phyloP scores from a whole-genome alignment of 2,113 vertebrate genomes.

The Macrotis lagotis region DNA sequence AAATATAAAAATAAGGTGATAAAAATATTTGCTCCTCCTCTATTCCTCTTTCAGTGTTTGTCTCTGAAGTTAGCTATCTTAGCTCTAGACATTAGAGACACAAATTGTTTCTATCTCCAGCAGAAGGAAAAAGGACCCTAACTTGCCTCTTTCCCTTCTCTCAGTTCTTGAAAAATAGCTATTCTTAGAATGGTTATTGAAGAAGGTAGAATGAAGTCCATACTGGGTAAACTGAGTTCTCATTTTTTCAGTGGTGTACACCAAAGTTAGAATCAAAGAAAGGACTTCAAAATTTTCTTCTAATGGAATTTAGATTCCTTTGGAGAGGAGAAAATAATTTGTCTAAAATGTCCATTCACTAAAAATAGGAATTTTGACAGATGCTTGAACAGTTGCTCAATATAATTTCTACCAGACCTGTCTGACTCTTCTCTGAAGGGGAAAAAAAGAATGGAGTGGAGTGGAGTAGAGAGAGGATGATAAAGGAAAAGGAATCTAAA shows the following conservation, averaged over 20 bases:
- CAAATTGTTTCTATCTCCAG: background rate
- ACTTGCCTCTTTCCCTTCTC: background rate
- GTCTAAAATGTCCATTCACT: background rate
- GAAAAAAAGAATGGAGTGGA: background rate
- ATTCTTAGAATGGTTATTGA: background rate
- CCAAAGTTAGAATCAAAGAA: background rate
- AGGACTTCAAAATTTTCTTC: background rate
- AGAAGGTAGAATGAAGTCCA: background rate
- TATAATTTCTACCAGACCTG: background rate
- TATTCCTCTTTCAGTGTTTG: background rate
- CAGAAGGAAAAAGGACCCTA: background rate
- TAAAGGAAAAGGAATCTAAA: background rate
- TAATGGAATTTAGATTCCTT: background rate
- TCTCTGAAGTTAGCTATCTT: background rate
- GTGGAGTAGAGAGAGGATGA: background rate
- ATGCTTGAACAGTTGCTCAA: background rate
- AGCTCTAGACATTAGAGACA: background rate
- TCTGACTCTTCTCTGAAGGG: background rate
- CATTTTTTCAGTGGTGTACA: background rate
- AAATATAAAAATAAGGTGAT: background rate
- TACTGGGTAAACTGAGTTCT: background rate
- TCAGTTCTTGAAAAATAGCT: background rate
- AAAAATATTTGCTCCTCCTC: no score
- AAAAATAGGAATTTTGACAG: slow-evolving; percentile 21
- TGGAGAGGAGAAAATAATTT: background rate